Evolutionary conservation across 2,888 invertebrate species (phyloP), one percentile per base, ranked within the genome.

Genomic region (Plebejus argus): DNA sequence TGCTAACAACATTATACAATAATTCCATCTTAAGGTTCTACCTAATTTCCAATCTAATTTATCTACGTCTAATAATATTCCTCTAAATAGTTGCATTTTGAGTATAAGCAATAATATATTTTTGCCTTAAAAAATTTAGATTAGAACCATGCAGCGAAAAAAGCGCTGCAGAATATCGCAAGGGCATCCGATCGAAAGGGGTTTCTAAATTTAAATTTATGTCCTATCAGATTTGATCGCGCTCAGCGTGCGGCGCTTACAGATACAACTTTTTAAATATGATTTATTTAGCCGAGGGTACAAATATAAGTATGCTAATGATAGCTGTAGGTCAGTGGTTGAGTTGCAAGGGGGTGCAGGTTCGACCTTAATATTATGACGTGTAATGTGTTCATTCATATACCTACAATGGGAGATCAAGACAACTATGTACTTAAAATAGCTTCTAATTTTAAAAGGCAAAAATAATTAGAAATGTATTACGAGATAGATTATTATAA

Each of bases 121-220:
- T n/a, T 45, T 10, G 1, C 39, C 53, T 18, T 5, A 53, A n/a
- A n/a, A 20, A 56, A 8, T 7, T 0, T 58, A 3, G 5, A 58
- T 58, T 58, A 28, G 56, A 72, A 72, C 39, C 35, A 76, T 78
- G 7, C 53, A 81, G 76, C 81, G 76, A 61, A 81, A 28, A 78
- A 78, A 84, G 82, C 83, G 86, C 85, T 86, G 85, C 83, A 88
- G 84, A 84, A 86, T 86, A 86, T 81, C 86, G 85, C 85, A 85
- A 85, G 88, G 89, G 90, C 87, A 86, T 85, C 84, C 83, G 80
- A 80, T 84, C 83, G 80, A 88, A 88, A 87, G 87, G 88, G 89
- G 88, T 87, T 92, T 91, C 89, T 90, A 93, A 94, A 93, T 94
- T 93, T 90, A 88, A 94, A 94, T 94, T 94, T 94, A 94, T 94